Percentiles rank a stretch among this genome's conserved stretches.
Evolutionary conservation across 2,113 vertebrate genomes (phyloP).

Genomic region (Bothrops jararaca): DNA sequence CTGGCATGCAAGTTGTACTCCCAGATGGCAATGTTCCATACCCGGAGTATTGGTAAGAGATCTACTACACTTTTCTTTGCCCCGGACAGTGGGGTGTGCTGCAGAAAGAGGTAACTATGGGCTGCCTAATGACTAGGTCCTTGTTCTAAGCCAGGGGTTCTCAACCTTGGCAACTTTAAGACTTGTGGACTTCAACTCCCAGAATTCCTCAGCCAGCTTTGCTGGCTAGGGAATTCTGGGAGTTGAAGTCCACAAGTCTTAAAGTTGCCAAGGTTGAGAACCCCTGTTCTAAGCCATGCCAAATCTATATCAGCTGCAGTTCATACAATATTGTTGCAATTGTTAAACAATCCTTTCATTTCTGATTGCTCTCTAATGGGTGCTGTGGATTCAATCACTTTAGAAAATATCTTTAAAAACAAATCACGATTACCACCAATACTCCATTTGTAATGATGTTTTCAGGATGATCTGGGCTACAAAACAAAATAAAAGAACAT

Average conservation of each 20-base stretch:
- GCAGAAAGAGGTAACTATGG: not conserved
- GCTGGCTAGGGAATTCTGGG: too few species aligned
- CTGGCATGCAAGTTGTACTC: not conserved
- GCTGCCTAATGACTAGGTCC: not conserved
- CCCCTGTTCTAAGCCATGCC: not conserved
- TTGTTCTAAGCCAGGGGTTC: not conserved
- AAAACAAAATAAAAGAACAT: constrained; percentile 54
- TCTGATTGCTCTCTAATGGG: not conserved
- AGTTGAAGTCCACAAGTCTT: too few species aligned
- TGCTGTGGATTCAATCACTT: not conserved
- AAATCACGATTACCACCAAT: constrained; percentile 72
- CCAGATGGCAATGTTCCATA: not conserved
- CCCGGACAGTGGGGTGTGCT: not conserved
- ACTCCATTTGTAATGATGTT: constrained; percentile 76
- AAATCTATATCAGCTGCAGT: not conserved
- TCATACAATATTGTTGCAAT: not conserved
- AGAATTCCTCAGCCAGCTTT: too few species aligned
- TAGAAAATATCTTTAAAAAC: not conserved
- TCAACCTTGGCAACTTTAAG: too few species aligned
- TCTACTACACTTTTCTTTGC: not conserved
- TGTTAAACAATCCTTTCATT: not conserved
- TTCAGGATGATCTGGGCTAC: constrained; percentile 65
- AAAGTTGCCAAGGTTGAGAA: too few species aligned
- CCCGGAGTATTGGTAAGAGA: not conserved
- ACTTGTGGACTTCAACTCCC: too few species aligned